Percentiles rank a stretch among this genome's conserved stretches.
These are phyloP conservation scores for Athalia circularis DNA, from an alignment of 2,888 invertebrate species.

Conservation along the genomic window DNA sequence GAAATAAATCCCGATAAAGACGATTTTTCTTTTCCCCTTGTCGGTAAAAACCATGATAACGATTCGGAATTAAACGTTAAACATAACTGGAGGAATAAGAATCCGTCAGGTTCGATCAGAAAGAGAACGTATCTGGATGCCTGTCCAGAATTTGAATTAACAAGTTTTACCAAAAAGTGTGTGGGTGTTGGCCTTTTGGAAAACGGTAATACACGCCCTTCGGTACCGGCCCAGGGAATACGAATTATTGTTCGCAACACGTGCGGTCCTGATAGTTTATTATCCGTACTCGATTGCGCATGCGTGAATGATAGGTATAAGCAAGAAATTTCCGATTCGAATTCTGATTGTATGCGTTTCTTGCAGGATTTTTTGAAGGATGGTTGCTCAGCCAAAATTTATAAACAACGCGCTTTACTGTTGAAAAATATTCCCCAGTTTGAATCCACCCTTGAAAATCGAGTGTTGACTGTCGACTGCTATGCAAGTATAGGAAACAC, in stretches of 20 bases:
- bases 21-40: neutral
- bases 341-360: constrained; percentile 9
- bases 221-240: neutral
- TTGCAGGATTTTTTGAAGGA: constrained; percentile 13
- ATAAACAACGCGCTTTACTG: constrained; percentile 5
- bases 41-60: neutral
- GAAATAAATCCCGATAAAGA: neutral
- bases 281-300: constrained; percentile 16
- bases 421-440: constrained; percentile 4
- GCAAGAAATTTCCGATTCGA: constrained; percentile 11
- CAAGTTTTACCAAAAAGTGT: constrained; percentile 13
- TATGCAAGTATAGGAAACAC: constrained; percentile 18
- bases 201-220: constrained; percentile 15
- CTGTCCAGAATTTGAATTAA: constrained; percentile 25
- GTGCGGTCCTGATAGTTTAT: constrained; percentile 19
- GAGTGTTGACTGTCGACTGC: constrained; percentile 11
- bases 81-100: constrained; percentile 20
- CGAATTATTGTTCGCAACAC: constrained; percentile 13
- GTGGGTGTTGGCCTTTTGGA: constrained; percentile 6
- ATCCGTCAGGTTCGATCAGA: neutral
- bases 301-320: constrained; percentile 14
- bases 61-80: constrained; percentile 3
- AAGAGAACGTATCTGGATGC: constrained; percentile 16
- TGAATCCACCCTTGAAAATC: neutral
- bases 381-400: constrained; percentile 15